Evolutionary conservation across 2,113 vertebrate genomes (phyloP).

Genomic region (Callochromis pleurospilus): DNA sequence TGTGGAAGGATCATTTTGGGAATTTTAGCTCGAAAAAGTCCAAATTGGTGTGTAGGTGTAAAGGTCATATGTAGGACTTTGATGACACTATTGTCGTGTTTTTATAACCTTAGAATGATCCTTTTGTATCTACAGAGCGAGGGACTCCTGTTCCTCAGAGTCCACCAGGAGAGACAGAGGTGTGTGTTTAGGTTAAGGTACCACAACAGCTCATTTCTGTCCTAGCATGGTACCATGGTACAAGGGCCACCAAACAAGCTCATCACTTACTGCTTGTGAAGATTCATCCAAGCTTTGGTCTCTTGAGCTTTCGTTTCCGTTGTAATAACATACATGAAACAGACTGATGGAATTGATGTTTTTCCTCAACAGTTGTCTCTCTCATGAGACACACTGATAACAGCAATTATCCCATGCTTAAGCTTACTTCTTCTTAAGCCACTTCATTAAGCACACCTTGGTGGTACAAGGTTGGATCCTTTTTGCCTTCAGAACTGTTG

Average conservation of each 20-base stretch:
- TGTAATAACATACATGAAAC: not conserved
- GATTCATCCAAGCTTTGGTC: not conserved
- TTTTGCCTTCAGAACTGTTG: not conserved
- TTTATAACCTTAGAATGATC: not conserved
- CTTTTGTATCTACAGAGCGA: not conserved
- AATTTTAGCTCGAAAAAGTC: not conserved
- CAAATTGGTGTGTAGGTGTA: not conserved
- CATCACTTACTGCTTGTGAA: not conserved
- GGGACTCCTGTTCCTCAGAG: rapidly evolving
- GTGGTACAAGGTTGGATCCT: not conserved
- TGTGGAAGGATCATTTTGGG: not conserved
- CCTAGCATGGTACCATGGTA: not conserved
- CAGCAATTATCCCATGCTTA: not conserved
- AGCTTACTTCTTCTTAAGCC: not conserved
- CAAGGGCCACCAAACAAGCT: not conserved
- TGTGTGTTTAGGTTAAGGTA: not conserved
- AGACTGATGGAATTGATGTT: not conserved
- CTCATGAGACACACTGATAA: not conserved
- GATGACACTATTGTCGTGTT: not conserved
- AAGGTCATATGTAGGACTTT: not conserved
- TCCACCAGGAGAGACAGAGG: not conserved
- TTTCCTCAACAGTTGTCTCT: not conserved
- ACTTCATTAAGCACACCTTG: not conserved
- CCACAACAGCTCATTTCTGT: not conserved
- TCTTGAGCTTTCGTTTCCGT: not conserved